Conservation (phyloP, 2,888 invertebrate genomes). For the Patella caerulea region DNA sequence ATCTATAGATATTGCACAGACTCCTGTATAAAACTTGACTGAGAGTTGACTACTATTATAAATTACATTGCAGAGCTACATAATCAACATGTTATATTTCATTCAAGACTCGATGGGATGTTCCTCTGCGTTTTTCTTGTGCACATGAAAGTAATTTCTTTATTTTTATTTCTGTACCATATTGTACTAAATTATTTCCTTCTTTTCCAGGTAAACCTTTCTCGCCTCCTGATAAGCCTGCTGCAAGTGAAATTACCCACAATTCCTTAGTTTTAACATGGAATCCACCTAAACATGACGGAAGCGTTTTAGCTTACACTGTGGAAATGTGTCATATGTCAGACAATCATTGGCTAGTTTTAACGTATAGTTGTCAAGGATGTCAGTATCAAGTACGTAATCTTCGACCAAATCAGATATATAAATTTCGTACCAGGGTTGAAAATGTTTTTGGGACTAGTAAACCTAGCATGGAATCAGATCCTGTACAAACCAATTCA, state of each 20-base stretch:
- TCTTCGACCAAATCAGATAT: slow-evolving; percentile 49
- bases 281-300: slow-evolving; percentile 62
- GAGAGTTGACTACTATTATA: no score
- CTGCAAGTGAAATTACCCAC: slow-evolving; percentile 53
- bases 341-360: slow-evolving; percentile 51
- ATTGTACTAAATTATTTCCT: slow-evolving; percentile 8
- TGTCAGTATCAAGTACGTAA: slow-evolving; percentile 54
- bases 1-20: no score
- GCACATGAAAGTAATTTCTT: no score
- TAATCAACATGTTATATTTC: no score
- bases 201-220: slow-evolving; percentile 55
- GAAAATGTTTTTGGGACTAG: slow-evolving; percentile 59
- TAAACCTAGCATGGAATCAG: slow-evolving; percentile 53
- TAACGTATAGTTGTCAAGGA: slow-evolving; percentile 60
- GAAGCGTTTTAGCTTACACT: slow-evolving; percentile 49
- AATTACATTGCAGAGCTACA: no score
- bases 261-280: slow-evolving; percentile 65
- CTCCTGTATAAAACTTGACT: no score
- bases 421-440: slow-evolving; percentile 56
- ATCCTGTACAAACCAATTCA: slow-evolving; percentile 66
- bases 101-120: no score
- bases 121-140: no score
- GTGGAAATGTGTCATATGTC: slow-evolving; percentile 46
- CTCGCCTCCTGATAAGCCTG: slow-evolving; percentile 54
- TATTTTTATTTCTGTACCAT: no score